phyloP scores from a whole-genome alignment of 1,140 invertebrate species.

The Zaprionus tsacasi region DNA sequence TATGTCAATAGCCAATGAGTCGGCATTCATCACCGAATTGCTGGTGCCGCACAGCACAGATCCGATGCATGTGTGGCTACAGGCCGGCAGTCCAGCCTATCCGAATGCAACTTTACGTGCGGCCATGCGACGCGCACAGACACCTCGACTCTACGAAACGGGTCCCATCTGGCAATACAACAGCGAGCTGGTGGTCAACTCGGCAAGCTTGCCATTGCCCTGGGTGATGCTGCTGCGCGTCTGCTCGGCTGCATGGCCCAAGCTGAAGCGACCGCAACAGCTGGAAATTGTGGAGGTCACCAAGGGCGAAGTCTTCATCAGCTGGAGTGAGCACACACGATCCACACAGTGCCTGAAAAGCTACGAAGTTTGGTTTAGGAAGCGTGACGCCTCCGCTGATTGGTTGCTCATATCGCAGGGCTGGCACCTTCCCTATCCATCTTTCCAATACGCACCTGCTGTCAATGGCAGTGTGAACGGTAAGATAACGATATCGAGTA shows the following conservation, averaged over 20 bases:
- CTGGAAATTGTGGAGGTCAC: slow-evolving; percentile 64
- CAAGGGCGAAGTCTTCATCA: slow-evolving; percentile 68
- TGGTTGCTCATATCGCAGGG: slow-evolving; percentile 61
- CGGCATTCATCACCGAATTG: slow-evolving; percentile 79
- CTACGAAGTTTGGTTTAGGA: slow-evolving; percentile 78
- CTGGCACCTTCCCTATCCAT: slow-evolving; percentile 81
- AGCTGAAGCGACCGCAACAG: slow-evolving; percentile 56
- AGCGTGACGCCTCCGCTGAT: slow-evolving; percentile 42
- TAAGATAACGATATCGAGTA: slow-evolving; percentile 21
- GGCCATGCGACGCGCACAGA: slow-evolving; percentile 67
- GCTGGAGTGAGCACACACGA: slow-evolving; percentile 67
- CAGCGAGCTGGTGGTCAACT: slow-evolving; percentile 70
- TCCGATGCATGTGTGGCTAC: slow-evolving; percentile 70
- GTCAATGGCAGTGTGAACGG: slow-evolving; percentile 62
- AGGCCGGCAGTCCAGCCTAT: slow-evolving; percentile 61
- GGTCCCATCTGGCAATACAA: slow-evolving; percentile 74
- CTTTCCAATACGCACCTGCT: slow-evolving; percentile 70
- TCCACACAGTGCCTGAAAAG: slow-evolving; percentile 72
- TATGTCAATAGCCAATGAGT: slow-evolving; percentile 74
- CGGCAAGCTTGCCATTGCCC: slow-evolving; percentile 64
- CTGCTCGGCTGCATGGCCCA: slow-evolving; percentile 65
- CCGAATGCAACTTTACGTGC: slow-evolving; percentile 69
- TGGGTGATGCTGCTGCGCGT: slow-evolving; percentile 74
- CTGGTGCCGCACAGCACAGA: slow-evolving; percentile 79
- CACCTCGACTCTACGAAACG: slow-evolving; percentile 58